phyloP scores from a whole-genome alignment of 2,113 vertebrate species.

The Apistogramma diplotaenia region DNA sequence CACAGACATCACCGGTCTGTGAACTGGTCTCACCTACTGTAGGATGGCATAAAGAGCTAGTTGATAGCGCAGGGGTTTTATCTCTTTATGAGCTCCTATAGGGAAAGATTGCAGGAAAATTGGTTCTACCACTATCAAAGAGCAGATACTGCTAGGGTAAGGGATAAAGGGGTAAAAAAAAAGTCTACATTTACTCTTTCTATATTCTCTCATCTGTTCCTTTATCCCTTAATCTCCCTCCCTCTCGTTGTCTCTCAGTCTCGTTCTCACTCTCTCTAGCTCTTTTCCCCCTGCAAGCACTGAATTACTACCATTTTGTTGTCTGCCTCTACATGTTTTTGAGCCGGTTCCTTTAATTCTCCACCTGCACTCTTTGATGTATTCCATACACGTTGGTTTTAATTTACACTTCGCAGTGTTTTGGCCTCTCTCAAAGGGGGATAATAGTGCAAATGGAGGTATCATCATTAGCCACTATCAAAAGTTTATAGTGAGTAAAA shows the following conservation, averaged over 20 bases:
- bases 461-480: constrained; percentile 16
- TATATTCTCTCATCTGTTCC: not conserved
- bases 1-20: constrained; percentile 36
- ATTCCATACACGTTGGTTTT: not conserved
- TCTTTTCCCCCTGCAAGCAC: not conserved
- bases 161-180: constrained; percentile 51
- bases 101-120: constrained; percentile 68
- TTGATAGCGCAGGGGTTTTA: constrained; percentile 70
- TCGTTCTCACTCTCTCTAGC: not conserved
- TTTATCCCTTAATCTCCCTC: constrained; percentile 7
- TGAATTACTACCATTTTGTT: constrained; percentile 42
- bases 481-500: constrained; percentile 30
- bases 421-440: not conserved
- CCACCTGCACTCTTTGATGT: not conserved
- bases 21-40: constrained; percentile 58
- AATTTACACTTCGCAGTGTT: constrained; percentile 4
- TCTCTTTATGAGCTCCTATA: constrained; percentile 74
- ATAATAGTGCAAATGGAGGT: not conserved
- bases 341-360: not conserved
- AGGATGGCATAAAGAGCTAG: constrained; percentile 60
- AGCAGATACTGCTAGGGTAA: constrained; percentile 52
- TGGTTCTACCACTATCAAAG: constrained; percentile 73
- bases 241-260: not conserved
- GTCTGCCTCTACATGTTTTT: not conserved
- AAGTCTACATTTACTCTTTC: constrained; percentile 42